Evolutionary conservation across 2,113 vertebrate genomes (phyloP).

Genomic region (Mugil cephalus): DNA sequence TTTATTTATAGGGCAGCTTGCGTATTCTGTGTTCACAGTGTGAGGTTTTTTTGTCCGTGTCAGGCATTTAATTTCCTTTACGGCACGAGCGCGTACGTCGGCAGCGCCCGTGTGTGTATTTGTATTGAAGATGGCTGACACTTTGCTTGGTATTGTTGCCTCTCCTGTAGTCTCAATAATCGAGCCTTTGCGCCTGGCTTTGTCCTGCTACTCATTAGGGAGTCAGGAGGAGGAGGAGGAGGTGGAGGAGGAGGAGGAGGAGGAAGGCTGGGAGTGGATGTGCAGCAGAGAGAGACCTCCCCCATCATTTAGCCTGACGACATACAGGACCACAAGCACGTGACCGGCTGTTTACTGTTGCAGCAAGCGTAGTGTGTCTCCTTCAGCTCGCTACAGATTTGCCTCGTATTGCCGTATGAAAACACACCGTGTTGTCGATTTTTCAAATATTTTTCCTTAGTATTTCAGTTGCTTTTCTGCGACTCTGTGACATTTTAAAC

Average conservation of each 20-base stretch:
- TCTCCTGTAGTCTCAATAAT: conserved; percentile 50
- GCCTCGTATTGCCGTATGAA: conserved; percentile 34
- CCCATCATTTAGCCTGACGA: conserved; percentile 74
- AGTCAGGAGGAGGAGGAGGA: conserved; percentile 55
- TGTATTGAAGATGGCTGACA: conserved; percentile 23
- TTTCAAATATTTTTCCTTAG: neutral
- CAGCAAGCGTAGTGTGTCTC: conserved; percentile 57
- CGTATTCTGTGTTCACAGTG: neutral
- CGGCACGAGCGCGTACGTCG: neutral
- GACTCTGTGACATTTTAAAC: neutral
- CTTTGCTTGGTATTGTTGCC: conserved; percentile 59
- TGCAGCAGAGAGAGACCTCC: conserved; percentile 72
- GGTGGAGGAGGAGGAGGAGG: conserved; percentile 56
- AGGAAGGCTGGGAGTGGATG: conserved; percentile 56
- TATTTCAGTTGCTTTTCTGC: conserved; percentile 5
- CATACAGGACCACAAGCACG: conserved; percentile 60
- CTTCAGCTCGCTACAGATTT: conserved; percentile 24
- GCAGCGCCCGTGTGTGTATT: neutral
- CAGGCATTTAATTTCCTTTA: neutral
- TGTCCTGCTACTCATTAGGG: conserved; percentile 80
- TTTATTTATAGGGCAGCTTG: conserved; percentile 29
- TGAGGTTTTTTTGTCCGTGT: conserved; percentile 1
- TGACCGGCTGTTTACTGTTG: conserved; percentile 76
- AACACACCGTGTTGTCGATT: no score
- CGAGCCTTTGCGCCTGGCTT: conserved; percentile 70